Evolutionary conservation across 2,113 vertebrate genomes (phyloP), one percentile per base, ranked within the genome.

Genomic region (Dromaius novaehollandiae): DNA sequence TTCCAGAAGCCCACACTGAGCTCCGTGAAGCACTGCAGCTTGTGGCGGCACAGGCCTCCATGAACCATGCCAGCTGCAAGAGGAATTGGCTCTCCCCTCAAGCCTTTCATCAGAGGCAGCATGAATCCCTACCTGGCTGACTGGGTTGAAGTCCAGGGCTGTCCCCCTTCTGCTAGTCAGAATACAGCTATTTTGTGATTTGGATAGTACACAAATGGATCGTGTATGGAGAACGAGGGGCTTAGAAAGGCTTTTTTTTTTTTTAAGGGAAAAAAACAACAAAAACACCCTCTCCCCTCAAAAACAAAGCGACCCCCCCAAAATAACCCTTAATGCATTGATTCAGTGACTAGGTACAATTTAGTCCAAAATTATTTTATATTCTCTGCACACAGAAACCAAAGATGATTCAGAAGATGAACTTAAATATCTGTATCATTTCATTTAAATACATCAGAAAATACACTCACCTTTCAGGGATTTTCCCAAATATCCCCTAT

Each of bases 401-500:
- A 80, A 64, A 79, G 30, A 14, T 36, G 56, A 56, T 73, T 85
- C 18, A n/a, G 55, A 89, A 84, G 5, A 82, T 6, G 64, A 70
- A 79, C 66, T 26, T 13, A 30, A 76, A 74, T 24, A 3, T 50
- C 30, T 65, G 8, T 0, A 0, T 64, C 3, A 53, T 42, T 90
- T 74, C 7, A 86, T 32, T 12, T 60, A 73, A 63, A 63, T 61
- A 21, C 15, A 79, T n/a, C 11, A 88, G 69, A 64, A 97, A 94
- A 90, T 19, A 68, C 28, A 12, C 78, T 76, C 97, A 99, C 99
- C 99, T 99, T 99, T 98, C 94, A 99, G 96, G 38, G 99, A 99
- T 91, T 99, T 99, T n/a, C 99, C 99, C 96, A 98, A 95, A 93
- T 98, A 99, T 77, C 96, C 97, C 82, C 98, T 98, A 74, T 99